Evolutionary conservation across 2,113 vertebrate genomes (phyloP).

Genomic region (Varanus salvator): DNA sequence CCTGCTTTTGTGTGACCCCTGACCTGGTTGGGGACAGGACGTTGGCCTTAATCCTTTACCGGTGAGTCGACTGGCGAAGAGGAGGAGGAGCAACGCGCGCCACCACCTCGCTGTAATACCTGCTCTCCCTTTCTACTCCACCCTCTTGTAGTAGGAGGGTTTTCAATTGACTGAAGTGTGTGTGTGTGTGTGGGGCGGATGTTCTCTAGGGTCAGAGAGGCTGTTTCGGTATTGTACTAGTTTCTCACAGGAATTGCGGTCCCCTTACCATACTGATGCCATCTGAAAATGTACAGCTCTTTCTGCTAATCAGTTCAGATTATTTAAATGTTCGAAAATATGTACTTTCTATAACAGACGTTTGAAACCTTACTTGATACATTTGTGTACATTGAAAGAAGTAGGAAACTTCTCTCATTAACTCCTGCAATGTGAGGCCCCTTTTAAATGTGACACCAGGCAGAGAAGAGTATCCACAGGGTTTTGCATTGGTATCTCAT

Average conservation of each 20-base stretch:
- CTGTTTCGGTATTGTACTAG: not conserved
- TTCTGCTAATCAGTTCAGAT: not conserved
- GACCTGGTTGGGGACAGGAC: not conserved
- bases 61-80: not conserved
- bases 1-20: not conserved
- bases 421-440: too few relatives aligned
- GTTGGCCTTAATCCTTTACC: not conserved
- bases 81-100: not conserved
- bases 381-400: not conserved
- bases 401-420: not conserved
- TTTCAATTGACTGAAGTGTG: not conserved
- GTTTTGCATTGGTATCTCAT: not conserved
- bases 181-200: too few relatives aligned
- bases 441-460: not conserved
- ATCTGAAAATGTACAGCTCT: not conserved
- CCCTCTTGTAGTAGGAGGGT: not conserved
- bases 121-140: fast-evolving
- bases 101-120: not conserved
- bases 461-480: not conserved
- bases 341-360: not conserved
- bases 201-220: not conserved
- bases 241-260: not conserved
- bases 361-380: not conserved
- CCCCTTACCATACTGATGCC: not conserved
- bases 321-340: not conserved